A percentile compares a stretch with the other conserved stretches of the same genome.
phyloP scores from a whole-genome alignment of 2,888 invertebrate genomes.

The Eupithecia vulgata region DNA sequence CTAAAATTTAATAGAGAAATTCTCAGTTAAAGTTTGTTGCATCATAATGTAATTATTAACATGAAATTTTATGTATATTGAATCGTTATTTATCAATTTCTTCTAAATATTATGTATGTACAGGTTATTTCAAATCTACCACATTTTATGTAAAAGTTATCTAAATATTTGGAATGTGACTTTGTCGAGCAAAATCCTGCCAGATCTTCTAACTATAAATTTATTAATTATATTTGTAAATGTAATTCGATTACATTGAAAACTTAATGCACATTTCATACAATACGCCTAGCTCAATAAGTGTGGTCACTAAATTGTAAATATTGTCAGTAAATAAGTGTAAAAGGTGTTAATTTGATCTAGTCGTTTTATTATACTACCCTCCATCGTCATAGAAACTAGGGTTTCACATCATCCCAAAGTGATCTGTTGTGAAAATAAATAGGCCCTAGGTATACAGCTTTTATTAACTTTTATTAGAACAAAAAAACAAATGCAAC shows the following conservation, averaged over 20 bases:
- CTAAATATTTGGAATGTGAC: constrained; percentile 66
- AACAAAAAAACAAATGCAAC: not conserved
- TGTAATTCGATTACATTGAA: constrained; percentile 79
- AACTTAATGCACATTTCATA: constrained; percentile 81
- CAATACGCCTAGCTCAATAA: constrained; percentile 82
- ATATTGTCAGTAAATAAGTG: constrained; percentile 83
- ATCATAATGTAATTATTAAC: constrained; percentile 59
- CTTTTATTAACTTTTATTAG: constrained; percentile 19
- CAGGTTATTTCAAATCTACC: constrained; percentile 59
- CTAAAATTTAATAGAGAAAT: constrained; percentile 48
- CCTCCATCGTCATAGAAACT: not conserved
- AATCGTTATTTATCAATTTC: constrained; percentile 60
- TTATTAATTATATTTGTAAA: constrained; percentile 62
- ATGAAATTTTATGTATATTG: constrained; percentile 44
- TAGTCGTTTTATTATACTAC: constrained; percentile 24
- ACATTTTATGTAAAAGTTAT: constrained; percentile 50
- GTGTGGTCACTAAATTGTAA: constrained; percentile 83
- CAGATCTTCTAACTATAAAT: constrained; percentile 66
- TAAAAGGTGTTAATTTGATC: constrained; percentile 76
- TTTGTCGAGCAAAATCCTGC: constrained; percentile 81
- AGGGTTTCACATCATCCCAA: not conserved
- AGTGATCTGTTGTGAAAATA: not conserved
- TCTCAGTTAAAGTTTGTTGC: constrained; percentile 58
- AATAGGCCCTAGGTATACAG: not conserved
- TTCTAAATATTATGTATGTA: constrained; percentile 67